phyloP scores from a whole-genome alignment of 2,113 vertebrate genomes.

The Porphyrio hochstetteri region DNA sequence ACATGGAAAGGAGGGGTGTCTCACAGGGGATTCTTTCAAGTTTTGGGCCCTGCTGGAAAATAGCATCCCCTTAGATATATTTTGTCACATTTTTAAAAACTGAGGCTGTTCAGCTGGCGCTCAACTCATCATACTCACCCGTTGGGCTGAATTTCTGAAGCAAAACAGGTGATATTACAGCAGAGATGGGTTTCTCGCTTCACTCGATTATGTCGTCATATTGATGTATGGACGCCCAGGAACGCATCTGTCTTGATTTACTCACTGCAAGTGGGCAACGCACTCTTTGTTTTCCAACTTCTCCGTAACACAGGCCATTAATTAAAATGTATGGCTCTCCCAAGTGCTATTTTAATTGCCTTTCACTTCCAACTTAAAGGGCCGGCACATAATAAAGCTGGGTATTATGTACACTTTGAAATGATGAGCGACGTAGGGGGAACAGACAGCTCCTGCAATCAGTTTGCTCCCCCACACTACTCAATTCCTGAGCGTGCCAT shows the following conservation, averaged over 20 bases:
- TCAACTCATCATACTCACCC: background rate
- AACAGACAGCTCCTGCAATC: background rate
- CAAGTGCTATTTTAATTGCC: constrained; percentile 42
- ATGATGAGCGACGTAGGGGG: background rate
- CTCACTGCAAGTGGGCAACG: background rate
- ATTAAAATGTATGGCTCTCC: constrained; percentile 62
- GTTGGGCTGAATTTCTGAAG: background rate
- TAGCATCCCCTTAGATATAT: background rate
- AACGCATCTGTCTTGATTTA: constrained; percentile 17
- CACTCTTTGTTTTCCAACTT: constrained; percentile 28
- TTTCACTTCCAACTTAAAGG: constrained; percentile 12
- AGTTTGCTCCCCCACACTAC: background rate
- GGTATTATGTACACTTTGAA: background rate
- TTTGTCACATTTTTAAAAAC: background rate
- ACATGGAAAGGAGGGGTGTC: accelerated
- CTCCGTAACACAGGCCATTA: background rate
- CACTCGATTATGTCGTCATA: background rate
- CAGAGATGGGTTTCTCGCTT: background rate
- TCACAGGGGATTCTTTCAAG: background rate
- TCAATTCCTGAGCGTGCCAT: background rate
- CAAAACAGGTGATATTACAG: background rate
- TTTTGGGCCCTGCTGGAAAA: background rate
- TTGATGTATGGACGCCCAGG: background rate
- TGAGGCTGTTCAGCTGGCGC: background rate
- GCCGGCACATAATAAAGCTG: background rate